phyloP scores from a whole-genome alignment of 2,113 vertebrate species.

The Steatornis caripensis region DNA sequence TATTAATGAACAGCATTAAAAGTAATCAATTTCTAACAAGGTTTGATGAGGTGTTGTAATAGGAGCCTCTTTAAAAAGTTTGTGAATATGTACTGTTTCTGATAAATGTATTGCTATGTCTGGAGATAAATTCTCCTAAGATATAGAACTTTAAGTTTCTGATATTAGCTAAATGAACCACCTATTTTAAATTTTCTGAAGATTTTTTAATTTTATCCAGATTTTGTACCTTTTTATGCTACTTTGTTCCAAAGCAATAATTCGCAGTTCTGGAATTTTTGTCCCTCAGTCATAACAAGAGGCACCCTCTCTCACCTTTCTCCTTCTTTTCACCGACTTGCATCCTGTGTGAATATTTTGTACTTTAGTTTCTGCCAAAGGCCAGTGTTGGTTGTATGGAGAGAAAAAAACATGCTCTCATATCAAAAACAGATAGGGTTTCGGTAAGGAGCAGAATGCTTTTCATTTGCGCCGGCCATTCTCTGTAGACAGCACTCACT shows the following conservation, averaged over 20 bases:
- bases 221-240: background rate
- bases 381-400: accelerated
- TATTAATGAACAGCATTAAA: background rate
- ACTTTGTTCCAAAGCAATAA: background rate
- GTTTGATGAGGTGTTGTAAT: background rate
- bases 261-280: background rate
- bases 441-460: background rate
- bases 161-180: background rate
- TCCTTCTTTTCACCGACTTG: background rate
- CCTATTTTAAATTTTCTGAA: background rate
- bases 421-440: background rate
- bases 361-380: background rate
- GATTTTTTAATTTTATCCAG: background rate
- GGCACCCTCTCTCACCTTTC: background rate
- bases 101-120: background rate
- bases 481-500: background rate
- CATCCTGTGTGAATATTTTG: background rate
- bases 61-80: background rate
- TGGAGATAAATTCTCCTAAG: background rate
- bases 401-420: background rate
- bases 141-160: background rate
- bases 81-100: background rate
- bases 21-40: background rate
- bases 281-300: background rate
- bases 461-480: background rate